Conservation (phyloP, 1,140 invertebrate genomes). For the Globodera ellingtonae region DNA sequence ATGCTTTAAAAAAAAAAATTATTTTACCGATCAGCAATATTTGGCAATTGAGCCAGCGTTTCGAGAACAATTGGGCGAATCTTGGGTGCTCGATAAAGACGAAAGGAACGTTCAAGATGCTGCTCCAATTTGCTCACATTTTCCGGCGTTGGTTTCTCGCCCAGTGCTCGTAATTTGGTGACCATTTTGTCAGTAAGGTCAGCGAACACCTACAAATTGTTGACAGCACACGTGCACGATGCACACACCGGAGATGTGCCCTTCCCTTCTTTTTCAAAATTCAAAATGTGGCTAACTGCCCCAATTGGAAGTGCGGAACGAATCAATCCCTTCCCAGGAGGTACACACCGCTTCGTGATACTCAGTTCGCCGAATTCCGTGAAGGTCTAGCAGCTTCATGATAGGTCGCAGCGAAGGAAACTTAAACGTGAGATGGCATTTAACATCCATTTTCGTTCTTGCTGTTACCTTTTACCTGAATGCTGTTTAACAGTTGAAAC, state of each 20-base stretch:
- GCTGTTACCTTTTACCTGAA: constrained; percentile 25
- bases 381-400: constrained; percentile 52
- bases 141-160: constrained; percentile 35
- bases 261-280: not conserved
- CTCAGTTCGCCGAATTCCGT: constrained; percentile 40
- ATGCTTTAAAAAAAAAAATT: constrained; percentile 26
- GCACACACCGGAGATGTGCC: not conserved
- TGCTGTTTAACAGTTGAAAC: constrained; percentile 31
- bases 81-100: constrained; percentile 37
- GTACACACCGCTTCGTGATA: constrained; percentile 40
- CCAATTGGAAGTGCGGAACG: not conserved
- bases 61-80: constrained; percentile 53
- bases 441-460: not conserved
- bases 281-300: not conserved
- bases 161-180: constrained; percentile 39
- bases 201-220: constrained; percentile 36
- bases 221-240: no score
- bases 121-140: constrained; percentile 45
- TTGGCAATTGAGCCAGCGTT: constrained; percentile 41
- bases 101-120: constrained; percentile 39
- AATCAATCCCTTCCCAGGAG: not conserved
- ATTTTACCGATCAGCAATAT: constrained; percentile 38
- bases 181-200: constrained; percentile 41
- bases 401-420: constrained; percentile 41
- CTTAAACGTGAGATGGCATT: constrained; percentile 26